Percentiles rank a stretch among this genome's conserved stretches.
Evolutionary conservation across 2,113 vertebrate species (phyloP).

Genomic region (Mus pahari): DNA sequence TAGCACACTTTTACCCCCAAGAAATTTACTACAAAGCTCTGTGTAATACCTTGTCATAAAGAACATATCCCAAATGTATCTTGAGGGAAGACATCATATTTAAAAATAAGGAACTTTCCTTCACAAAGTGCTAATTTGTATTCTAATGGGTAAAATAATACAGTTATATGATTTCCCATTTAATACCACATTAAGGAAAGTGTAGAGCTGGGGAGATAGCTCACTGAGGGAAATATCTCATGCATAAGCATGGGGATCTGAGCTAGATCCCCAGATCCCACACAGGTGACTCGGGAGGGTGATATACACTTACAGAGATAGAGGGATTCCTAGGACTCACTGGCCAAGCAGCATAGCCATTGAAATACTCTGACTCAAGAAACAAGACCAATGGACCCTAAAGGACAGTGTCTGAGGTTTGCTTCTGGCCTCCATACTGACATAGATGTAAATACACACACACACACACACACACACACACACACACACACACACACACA

Average conservation of each 20-base stretch:
- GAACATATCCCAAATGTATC: neutral
- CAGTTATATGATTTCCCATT: neutral
- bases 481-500: neutral
- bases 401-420: neutral
- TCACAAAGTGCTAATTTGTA: constrained; percentile 24
- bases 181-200: constrained; percentile 5
- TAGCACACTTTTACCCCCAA: neutral
- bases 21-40: neutral
- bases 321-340: neutral
- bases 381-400: neutral
- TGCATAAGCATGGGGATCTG: neutral
- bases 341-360: neutral
- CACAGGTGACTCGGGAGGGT: no score
- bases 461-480: neutral
- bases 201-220: neutral
- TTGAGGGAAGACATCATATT: neutral
- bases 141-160: neutral
- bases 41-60: neutral
- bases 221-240: no score
- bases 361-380: neutral
- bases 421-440: neutral
- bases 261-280: neutral
- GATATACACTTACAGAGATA: neutral
- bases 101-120: constrained; percentile 7
- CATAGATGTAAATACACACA: neutral